These are phyloP conservation scores for Falcunculus frontatus DNA, from an alignment of 2,113 vertebrate genomes.

Conservation along the genomic window DNA sequence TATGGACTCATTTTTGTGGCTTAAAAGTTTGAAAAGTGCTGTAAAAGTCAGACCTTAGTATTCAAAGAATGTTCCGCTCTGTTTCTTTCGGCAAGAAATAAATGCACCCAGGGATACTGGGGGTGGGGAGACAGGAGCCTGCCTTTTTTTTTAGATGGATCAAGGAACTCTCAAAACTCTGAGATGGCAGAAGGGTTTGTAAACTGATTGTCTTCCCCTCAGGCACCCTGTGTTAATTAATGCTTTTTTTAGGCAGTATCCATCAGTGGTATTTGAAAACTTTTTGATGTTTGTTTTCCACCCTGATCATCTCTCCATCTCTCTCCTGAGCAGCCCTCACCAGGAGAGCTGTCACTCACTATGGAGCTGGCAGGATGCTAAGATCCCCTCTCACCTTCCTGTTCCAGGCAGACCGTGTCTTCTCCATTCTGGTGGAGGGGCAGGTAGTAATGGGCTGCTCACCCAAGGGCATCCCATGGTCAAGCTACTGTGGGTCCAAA, in stretches of 20 bases:
- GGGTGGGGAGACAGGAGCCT: no score
- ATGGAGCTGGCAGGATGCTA: neutral
- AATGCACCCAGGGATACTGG: neutral
- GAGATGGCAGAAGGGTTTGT: neutral
- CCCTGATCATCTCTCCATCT: neutral
- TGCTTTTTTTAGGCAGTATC: neutral
- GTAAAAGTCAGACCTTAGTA: neutral
- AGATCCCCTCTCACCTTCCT: neutral
- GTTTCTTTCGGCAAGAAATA: neutral
- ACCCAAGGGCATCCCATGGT: no score
- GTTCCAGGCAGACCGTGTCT: neutral
- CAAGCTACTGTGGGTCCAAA: neutral
- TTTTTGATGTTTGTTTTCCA: neutral
- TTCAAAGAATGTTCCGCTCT: neutral
- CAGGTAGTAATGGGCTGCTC: neutral
- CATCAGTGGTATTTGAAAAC: neutral
- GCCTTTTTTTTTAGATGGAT: neutral
- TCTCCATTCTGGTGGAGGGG: fast-evolving
- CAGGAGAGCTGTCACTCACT: neutral
- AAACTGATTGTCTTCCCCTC: neutral
- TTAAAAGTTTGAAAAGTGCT: neutral
- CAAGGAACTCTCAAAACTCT: neutral
- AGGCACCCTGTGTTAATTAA: neutral
- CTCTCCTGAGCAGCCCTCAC: neutral
- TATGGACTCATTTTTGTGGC: neutral